phyloP scores from a whole-genome alignment of 2,888 invertebrate genomes.

The Monoplex corrugatus region DNA sequence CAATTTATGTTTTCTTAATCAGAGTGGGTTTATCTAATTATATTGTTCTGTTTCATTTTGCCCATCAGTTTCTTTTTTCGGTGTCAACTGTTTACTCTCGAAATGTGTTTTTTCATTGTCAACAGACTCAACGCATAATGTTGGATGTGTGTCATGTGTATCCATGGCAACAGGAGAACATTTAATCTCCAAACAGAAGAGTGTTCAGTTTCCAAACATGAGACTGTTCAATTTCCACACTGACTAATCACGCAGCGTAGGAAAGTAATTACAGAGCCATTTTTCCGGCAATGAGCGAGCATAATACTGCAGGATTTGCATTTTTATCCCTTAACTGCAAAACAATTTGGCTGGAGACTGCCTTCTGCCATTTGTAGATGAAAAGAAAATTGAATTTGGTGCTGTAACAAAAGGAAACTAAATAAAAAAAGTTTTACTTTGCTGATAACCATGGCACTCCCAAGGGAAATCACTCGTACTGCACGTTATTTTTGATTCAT shows the following conservation, averaged over 20 bases:
- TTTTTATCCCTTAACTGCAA: constrained; percentile 27
- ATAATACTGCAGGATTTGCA: constrained; percentile 7
- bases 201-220: background rate
- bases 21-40: background rate
- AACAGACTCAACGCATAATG: no score
- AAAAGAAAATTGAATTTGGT: constrained; percentile 14
- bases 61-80: background rate
- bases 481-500: constrained; percentile 23
- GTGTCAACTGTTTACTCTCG: no score
- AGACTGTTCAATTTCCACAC: constrained; percentile 3
- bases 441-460: background rate
- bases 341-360: background rate
- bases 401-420: constrained; percentile 12
- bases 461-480: background rate
- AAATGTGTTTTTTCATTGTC: no score
- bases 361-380: background rate
- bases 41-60: background rate
- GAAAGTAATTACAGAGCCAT: constrained; percentile 4
- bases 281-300: background rate
- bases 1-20: background rate
- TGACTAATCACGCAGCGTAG: background rate
- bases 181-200: background rate
- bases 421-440: background rate
- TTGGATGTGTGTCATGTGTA: background rate
- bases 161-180: background rate